Conservation (phyloP, 2,113 vertebrate genomes). For the Rhizomys pruinosus region DNA sequence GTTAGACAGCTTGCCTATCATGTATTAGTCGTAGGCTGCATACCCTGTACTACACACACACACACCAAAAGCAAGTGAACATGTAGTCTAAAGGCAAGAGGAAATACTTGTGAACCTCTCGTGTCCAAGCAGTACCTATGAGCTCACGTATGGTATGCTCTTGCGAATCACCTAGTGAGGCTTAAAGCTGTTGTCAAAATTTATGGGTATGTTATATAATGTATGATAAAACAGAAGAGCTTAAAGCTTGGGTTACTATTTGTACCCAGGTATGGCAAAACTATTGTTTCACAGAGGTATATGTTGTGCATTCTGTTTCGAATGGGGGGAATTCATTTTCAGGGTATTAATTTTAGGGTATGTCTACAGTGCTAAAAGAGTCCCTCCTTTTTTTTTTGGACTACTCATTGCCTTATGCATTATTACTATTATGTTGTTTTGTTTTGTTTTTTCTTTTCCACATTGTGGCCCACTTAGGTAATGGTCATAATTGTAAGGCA, state of each 20-base stretch:
- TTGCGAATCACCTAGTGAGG: slow-evolving; percentile 16
- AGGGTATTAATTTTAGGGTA: not conserved
- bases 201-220: not conserved
- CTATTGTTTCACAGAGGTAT: not conserved
- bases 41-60: not conserved
- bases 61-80: not conserved
- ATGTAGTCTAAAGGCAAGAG: slow-evolving; percentile 12
- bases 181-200: slow-evolving; percentile 42
- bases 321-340: slow-evolving; percentile 53
- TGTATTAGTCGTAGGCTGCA: not conserved
- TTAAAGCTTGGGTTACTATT: slow-evolving; percentile 8
- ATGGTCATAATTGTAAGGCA: not conserved
- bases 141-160: not conserved
- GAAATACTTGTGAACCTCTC: slow-evolving; percentile 26
- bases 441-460: no score
- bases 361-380: slow-evolving; percentile 27
- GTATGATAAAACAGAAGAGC: slow-evolving; percentile 39
- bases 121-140: not conserved
- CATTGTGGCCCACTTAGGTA: not conserved
- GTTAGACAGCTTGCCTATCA: not conserved
- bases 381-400: not conserved
- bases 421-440: no score
- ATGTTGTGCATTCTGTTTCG: slow-evolving; percentile 9
- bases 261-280: not conserved
- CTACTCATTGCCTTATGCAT: not conserved